Base-by-base conservation (phyloP, 2,797 vertebrate genomes). In the Phataginus tetradactyla region DNA sequence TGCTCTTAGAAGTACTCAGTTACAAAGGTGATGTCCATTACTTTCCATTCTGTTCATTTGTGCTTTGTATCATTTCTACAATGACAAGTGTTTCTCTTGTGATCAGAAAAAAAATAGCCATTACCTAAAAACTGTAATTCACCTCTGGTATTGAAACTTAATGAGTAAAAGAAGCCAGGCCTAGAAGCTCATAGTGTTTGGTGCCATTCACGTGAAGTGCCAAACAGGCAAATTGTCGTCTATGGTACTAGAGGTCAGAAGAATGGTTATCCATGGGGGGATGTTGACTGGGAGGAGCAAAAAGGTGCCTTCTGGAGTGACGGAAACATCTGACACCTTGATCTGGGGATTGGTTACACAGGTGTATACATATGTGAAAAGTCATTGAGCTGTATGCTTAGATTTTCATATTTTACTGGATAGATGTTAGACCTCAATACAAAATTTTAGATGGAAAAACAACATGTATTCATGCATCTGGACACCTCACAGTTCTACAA, bases 1-100 rank as follows among this genome's bases (percentile, higher is more conserved):
- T n/a, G 12, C 39, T 66, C 32, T 91, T 66, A 72, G 61, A 91
- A 49, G 63, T 29, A 32, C 66, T 68, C 25, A 32, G 69, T 34
- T 37, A 13, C 71, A 92, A 85, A 90, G 51, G 42, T 12, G 39
- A 86, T 53, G 21, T 12, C 34, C 18, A n/a, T 23, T 57, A 18
- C 72, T 92, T 90, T 63, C 57, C 42, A 69, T 63, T 91, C 94
- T 83, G 29, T 34, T 96, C 51, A 17, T 42, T 59, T 91, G 59
- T 27, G 21, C 53, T 86, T 55, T 87, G 1, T n/a, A 13, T 59
- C 20, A 66, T 66, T 91, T 95, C 80, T 66, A 72, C 71, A 59
- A 42, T 59, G 77, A 71, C 71, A 81, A 68, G 27, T 55, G 37
- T 81, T 90, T 42, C 45, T 90, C 90, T 45, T 68, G 53, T 29